phyloP scores from a whole-genome alignment of 2,888 invertebrate genomes.

The Coelopa pilipes region DNA sequence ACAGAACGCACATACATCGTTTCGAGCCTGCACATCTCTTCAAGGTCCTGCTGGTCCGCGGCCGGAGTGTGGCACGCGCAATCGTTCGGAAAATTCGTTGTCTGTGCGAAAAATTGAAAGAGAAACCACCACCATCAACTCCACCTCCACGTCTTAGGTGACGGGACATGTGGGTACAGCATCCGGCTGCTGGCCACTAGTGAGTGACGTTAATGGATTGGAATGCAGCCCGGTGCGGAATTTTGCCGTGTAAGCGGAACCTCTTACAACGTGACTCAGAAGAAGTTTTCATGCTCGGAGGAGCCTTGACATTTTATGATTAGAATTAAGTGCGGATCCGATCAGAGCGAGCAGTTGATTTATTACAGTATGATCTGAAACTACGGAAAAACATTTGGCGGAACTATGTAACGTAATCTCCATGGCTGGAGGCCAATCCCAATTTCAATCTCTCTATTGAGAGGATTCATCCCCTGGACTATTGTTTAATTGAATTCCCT shows the following conservation, averaged over 20 bases:
- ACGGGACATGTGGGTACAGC: background rate
- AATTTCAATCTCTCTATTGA: no score
- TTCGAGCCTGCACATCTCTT: background rate
- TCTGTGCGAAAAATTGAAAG: background rate
- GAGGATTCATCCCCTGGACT: no score
- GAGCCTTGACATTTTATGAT: constrained; percentile 3
- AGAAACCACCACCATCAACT: background rate
- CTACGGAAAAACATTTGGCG: no score
- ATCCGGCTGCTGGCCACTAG: background rate
- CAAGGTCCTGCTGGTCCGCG: no score
- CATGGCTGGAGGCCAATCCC: no score
- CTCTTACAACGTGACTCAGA: background rate
- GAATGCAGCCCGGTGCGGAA: background rate
- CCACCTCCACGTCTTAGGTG: no score
- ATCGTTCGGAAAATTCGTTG: background rate
- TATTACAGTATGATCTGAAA: no score
- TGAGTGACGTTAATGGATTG: background rate
- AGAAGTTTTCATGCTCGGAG: constrained; percentile 14
- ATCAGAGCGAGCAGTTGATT: background rate
- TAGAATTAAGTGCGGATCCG: background rate
- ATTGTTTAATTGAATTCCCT: no score
- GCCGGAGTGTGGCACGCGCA: background rate
- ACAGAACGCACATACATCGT: background rate
- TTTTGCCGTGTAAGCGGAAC: constrained; percentile 1
- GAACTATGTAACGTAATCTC: no score